These are phyloP conservation scores for Procambarus clarkii DNA, from an alignment of 1,140 invertebrate species.

Conservation along the genomic window DNA sequence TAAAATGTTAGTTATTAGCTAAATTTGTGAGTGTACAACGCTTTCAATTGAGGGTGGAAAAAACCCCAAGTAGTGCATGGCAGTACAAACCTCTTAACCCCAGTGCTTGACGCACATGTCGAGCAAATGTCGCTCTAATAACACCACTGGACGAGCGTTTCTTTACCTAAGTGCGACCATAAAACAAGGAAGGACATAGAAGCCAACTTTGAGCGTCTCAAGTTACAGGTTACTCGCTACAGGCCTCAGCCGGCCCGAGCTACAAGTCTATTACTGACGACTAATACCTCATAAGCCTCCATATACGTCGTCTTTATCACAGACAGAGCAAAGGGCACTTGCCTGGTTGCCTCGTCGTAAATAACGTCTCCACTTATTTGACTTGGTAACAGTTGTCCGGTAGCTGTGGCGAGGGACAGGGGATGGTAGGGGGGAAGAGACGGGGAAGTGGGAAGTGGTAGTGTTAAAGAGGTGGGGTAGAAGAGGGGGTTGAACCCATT, in stretches of 20 bases:
- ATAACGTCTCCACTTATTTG: slow-evolving; percentile 4
- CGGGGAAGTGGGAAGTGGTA: no score
- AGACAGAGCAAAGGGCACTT: neutral
- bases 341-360: neutral
- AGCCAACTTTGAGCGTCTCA: neutral
- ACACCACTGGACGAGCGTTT: neutral
- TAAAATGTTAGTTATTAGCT: no score
- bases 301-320: slow-evolving; percentile 9
- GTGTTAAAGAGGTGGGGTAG: no score
- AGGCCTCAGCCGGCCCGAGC: neutral
- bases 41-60: no score
- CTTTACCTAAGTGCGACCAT: neutral
- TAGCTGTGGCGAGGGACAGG: neutral
- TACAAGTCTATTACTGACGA: neutral
- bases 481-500: neutral
- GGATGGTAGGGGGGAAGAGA: no score
- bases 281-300: slow-evolving; percentile 9
- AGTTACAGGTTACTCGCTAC: slow-evolving; percentile 4
- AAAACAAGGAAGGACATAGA: neutral
- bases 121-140: neutral
- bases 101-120: neutral
- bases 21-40: no score
- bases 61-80: no score
- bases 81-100: neutral
- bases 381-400: neutral